phyloP scores from a whole-genome alignment of 2,888 invertebrate genomes.

The Eumerus sabulonum region DNA sequence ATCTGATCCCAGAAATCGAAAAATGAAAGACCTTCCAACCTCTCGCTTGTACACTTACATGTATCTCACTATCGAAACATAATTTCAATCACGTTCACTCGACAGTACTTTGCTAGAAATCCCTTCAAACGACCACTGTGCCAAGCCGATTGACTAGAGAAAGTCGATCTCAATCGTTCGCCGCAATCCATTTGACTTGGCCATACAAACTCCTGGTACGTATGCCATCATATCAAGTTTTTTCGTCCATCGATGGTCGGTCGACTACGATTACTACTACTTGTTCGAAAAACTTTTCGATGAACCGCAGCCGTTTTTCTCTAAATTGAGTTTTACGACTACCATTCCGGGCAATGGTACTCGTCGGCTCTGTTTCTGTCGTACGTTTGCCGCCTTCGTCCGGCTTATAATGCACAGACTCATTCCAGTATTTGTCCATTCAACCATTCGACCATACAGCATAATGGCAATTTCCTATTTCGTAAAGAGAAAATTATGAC shows the following conservation, averaged over 20 bases:
- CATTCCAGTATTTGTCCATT: too few species aligned
- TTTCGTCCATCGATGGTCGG: too few species aligned
- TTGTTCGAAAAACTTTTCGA: constrained; percentile 43
- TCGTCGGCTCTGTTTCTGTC: constrained; percentile 4
- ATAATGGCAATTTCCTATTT: constrained; percentile 56
- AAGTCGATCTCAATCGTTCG: too few species aligned
- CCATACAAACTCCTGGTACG: too few species aligned
- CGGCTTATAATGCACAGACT: too few species aligned
- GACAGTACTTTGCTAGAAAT: constrained; percentile 47
- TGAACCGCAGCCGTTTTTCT: constrained; percentile 56
- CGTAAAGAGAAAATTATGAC: constrained; percentile 58
- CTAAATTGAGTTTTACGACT: constrained; percentile 68
- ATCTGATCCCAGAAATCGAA: too few species aligned
- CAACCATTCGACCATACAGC: not conserved
- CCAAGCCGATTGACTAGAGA: too few species aligned
- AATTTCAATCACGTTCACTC: constrained; percentile 49
- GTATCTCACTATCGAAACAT: not conserved
- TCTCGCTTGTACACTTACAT: too few species aligned
- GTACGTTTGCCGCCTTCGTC: not conserved
- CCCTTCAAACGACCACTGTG: constrained; percentile 56
- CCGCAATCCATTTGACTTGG: too few species aligned
- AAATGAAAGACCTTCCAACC: too few species aligned
- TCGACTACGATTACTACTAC: too few species aligned
- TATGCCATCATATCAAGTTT: too few species aligned
- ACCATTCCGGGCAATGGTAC: constrained; percentile 37